These are phyloP conservation scores for Monodelphis domestica DNA, from an alignment of 2,797 vertebrate genomes.

Conservation along the genomic window DNA sequence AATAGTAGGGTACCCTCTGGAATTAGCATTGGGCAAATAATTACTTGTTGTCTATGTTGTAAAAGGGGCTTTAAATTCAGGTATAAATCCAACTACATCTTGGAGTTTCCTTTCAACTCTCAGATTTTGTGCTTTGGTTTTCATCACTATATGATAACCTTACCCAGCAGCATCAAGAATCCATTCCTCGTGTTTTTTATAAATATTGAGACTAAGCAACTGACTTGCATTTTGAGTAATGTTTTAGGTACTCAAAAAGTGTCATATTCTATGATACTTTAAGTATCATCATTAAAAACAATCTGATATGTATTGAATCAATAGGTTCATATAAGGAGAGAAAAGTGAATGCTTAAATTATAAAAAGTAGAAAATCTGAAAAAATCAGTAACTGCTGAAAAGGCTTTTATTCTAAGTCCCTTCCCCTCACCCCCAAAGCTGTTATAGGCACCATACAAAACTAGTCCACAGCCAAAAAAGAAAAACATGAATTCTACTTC, in stretches of 20 bases:
- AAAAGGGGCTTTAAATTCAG: not conserved
- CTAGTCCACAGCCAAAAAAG: not conserved
- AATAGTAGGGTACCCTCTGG: not conserved
- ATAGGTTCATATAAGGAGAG: not conserved
- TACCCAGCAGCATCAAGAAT: not conserved
- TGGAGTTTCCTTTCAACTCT: not conserved
- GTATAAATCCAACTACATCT: not conserved
- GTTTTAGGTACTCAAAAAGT: not conserved
- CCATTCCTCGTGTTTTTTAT: not conserved
- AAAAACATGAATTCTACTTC: not conserved
- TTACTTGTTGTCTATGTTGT: not conserved
- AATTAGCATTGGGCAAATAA: not conserved
- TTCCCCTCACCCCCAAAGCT: too few species aligned
- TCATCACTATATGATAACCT: not conserved
- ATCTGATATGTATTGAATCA: not conserved
- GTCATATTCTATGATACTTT: not conserved
- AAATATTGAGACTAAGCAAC: not conserved
- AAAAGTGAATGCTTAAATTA: not conserved
- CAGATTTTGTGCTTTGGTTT: too few species aligned
- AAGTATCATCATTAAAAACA: not conserved
- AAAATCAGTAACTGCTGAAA: not conserved
- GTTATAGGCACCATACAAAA: not conserved
- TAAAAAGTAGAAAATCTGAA: not conserved
- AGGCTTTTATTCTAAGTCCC: not conserved
- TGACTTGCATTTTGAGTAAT: not conserved